Base-by-base conservation (phyloP, 2,113 vertebrate genomes). In the Periophthalmodon schlosseri region DNA sequence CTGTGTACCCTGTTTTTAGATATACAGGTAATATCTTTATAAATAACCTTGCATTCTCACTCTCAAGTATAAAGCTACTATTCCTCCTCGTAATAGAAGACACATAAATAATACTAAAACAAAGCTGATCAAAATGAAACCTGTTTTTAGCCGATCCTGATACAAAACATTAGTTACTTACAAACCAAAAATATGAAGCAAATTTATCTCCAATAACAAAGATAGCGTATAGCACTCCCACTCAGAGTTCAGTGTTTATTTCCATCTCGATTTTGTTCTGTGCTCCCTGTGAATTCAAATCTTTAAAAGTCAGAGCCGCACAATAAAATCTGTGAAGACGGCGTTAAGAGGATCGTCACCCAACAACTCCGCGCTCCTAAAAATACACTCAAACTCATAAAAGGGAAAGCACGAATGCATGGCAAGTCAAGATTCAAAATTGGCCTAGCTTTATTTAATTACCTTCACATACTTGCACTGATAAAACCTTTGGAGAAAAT, bases 331-430 rank as follows among this genome's bases (percentile, higher is more conserved):
- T 79, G 78, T 78, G 68, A 74, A 81, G 80, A 80, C 76, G 61
- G 36, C 84, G 80, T 82, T 79, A 81, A 86, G 65, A 78, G 79
- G 80, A 80, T 84, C 80, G 78, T 87, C 87, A 76, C 69, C 77
- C 61, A 74, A 66, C 70, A 79, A 79, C 74, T 77, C 58, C 50
- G 20, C 52, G 68, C 75, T 84, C 75, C 84, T 75, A 79, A 79
- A 84, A 90, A 91, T 81, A 83, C 54, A 77, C 68, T 58, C 70
- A 80, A 56, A 50, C 75, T 75, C 74, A 83, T 82, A 84, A 68
- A 54, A 54, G 16, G 49, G 12, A 8, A 72, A 70, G 60, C 64
- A 67, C 8, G 46, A 74, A 75, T 64, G 70, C 74, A 57, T 49
- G 28, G 28, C 64, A 83, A 76, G 70, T 85, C 79, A 73, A 77